Evolutionary conservation across 2,113 vertebrate species (phyloP).

Genomic region (Protobothrops mucrosquamatus): DNA sequence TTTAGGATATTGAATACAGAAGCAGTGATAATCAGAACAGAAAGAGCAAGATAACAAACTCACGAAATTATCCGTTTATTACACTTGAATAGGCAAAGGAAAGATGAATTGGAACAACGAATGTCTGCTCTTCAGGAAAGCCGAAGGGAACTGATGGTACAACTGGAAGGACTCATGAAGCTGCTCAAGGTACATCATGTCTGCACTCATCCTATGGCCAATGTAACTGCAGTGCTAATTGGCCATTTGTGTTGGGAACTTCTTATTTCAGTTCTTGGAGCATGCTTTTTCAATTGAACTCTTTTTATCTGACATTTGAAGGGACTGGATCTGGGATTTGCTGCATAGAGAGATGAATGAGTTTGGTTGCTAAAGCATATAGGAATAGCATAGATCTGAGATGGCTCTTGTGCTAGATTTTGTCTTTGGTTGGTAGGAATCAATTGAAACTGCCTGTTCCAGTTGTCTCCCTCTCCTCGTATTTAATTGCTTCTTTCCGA

Average conservation of each 20-base stretch:
- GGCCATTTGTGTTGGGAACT: neutral
- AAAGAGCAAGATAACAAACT: fast-evolving
- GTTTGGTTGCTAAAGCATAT: neutral
- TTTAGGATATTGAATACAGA: too few relatives aligned
- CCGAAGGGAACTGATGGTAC: conserved; percentile 93
- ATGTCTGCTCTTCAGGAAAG: conserved; percentile 96
- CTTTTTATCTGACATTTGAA: neutral
- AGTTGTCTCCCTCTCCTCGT: neutral
- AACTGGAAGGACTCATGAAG: conserved; percentile 95
- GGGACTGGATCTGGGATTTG: neutral
- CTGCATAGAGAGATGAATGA: neutral
- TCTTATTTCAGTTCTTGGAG: neutral
- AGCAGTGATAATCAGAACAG: neutral
- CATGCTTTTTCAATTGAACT: neutral
- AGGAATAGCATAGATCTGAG: neutral
- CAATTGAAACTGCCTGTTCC: neutral
- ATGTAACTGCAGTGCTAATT: neutral
- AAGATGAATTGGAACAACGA: conserved; percentile 92
- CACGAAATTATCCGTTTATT: neutral
- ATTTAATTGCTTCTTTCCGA: neutral
- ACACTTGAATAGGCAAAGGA: conserved; percentile 81
- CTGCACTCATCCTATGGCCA: fast-evolving
- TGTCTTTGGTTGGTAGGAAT: neutral
- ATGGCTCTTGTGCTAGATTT: neutral
- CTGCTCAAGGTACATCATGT: conserved; percentile 82